Conservation (phyloP, 2,797 vertebrate species). For the Takifugu ocellatus region DNA sequence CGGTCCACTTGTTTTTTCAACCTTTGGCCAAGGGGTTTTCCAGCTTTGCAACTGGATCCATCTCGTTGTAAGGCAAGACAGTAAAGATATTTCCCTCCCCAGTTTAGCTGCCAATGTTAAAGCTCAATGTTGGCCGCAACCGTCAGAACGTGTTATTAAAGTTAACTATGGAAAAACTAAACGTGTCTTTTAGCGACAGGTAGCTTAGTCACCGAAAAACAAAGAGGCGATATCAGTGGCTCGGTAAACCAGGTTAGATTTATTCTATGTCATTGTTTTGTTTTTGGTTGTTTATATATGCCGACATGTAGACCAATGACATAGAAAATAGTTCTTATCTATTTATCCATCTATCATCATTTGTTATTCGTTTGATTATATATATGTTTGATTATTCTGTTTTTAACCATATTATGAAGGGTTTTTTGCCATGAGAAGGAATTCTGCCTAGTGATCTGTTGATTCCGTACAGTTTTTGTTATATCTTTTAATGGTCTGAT, state of each 20-base stretch:
- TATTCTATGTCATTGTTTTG: not conserved
- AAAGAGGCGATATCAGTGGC: no score
- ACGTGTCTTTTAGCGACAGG: no score
- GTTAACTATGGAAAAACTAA: constrained; percentile 1
- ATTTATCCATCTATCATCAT: no score
- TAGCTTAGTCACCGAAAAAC: no score
- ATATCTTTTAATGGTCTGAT: not conserved
- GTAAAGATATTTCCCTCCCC: constrained; percentile 48
- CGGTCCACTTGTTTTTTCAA: constrained; percentile 5
- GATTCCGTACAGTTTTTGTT: not conserved
- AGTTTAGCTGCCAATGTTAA: constrained; percentile 36
- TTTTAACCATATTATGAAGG: no score
- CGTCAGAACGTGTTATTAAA: not conserved
- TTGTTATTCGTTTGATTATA: no score
- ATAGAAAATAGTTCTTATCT: no score
- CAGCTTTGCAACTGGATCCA: constrained; percentile 32
- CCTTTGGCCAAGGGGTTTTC: constrained; percentile 12
- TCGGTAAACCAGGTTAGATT: not conserved
- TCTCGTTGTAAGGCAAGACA: constrained; percentile 29
- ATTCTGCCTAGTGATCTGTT: not conserved
- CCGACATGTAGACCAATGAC: no score
- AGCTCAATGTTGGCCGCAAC: constrained; percentile 24
- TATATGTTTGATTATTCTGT: no score
- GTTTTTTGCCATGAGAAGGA: no score
- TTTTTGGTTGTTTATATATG: not conserved